Evolutionary conservation across 2,113 vertebrate genomes (phyloP).

Genomic region (Oenanthe oenanthe): DNA sequence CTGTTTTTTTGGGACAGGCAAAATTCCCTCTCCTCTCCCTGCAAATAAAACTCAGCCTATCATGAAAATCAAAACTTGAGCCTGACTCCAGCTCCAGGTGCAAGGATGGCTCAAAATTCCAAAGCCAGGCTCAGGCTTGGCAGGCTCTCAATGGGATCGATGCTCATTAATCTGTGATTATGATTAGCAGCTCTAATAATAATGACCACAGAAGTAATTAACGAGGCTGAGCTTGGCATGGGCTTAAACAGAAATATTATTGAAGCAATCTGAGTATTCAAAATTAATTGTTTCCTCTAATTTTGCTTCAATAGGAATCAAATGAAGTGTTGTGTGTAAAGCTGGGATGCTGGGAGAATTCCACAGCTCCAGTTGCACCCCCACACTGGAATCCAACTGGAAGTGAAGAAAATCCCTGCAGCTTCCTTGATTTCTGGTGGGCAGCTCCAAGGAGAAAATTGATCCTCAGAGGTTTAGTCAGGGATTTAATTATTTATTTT

Average conservation of each 20-base stretch:
- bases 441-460: not conserved
- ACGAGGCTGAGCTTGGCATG: constrained; percentile 10
- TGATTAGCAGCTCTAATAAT: constrained; percentile 49
- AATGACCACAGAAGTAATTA: constrained; percentile 58
- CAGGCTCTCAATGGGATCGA: not conserved
- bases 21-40: not conserved
- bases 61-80: not conserved
- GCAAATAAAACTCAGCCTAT: not conserved
- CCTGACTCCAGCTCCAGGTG: not conserved
- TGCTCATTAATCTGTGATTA: constrained; percentile 34
- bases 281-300: not conserved
- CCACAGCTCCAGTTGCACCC: not conserved
- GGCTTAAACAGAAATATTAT: not conserved
- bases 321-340: not conserved
- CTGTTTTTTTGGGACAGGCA: not conserved
- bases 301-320: not conserved
- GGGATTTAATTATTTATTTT: not conserved
- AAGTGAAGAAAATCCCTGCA: not conserved
- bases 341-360: not conserved
- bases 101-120: constrained; percentile 42
- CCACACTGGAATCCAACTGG: accelerated
- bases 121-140: constrained; percentile 40
- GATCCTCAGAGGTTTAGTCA: not conserved
- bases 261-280: not conserved
- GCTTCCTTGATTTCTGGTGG: not conserved